Evolutionary conservation across 2,888 invertebrate genomes (phyloP), one percentile per base, ranked within the genome.

Genomic region (Salpingus planirostris): DNA sequence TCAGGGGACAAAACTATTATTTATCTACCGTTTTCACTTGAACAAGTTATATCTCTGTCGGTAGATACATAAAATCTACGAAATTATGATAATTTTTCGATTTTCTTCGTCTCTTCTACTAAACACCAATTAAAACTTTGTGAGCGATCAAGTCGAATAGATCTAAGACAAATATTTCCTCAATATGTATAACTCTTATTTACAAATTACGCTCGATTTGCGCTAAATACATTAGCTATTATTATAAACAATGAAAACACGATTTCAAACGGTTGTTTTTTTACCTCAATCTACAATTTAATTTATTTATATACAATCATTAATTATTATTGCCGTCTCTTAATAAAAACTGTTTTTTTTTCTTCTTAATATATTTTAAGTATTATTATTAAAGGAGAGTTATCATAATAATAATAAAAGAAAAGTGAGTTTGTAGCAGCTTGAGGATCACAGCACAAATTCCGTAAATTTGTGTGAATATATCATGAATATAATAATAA

Each of bases 251-350:
- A 47, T 49, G 47, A 47, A 49, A 55, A 57, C 50, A 56, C 50
- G 52, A 47, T 46, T 47, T 38, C 32, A 43, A 47, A 47, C 38
- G 40, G 29, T 39, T 39, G 36, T 37, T 38, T 44, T 28, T 27
- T 24, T 33, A 27, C 25, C 27, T n/a, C n/a, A n/a, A 27, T 40
- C 37, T 42, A 21, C 13, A n/a, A n/a, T 11, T 29, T 23, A 27
- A 38, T 39, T 40, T 28, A 33, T 39, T 47, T 54, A 60, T 58
- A 43, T 56, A 58, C 57, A 59, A 43, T 47, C 47, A 50, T 60
- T 57, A 59, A 43, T 47, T 46, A 50, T 60, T 61, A 61, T 61
- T 61, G 59, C 60, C 59, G 52, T 49, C 55, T 54, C 47, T 46
- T 39, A 29, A 38, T 33, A 26, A 30, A 30, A 31, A 28, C 32